Conservation (phyloP, 2,113 vertebrate genomes). For the Elaphurus davidianus region DNA sequence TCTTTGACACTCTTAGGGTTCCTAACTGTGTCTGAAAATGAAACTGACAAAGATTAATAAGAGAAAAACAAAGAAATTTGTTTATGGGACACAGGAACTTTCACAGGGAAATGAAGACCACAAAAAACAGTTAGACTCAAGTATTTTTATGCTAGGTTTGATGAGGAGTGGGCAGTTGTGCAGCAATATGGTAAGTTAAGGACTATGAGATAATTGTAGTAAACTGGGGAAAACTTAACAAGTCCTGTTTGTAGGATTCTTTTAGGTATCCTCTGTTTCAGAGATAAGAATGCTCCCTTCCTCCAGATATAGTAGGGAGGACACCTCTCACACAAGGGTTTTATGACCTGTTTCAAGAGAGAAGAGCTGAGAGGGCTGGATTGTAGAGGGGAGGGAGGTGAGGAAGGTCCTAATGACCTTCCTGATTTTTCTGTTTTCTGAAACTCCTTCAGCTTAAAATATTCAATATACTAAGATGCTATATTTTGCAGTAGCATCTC, state of each 20-base stretch:
- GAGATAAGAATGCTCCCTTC: not conserved
- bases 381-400: not conserved
- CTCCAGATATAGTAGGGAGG: not conserved
- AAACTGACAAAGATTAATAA: not conserved
- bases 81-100: not conserved
- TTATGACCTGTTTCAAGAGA: not conserved
- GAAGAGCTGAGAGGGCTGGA: not conserved
- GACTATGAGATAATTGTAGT: not conserved
- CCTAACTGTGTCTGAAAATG: not conserved
- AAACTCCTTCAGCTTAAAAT: not conserved
- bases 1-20: not conserved
- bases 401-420: not conserved
- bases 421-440: not conserved
- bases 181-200: not conserved
- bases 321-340: not conserved
- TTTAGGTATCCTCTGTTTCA: not conserved
- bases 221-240: not conserved
- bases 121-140: not conserved
- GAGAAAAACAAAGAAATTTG: not conserved
- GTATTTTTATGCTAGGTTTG: not conserved
- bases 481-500: not conserved
- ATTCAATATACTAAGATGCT: not conserved
- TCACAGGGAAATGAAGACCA: not conserved
- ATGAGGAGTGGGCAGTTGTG: not conserved
- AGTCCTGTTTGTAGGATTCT: not conserved